These are phyloP conservation scores for Mormyrus iriodes DNA, from an alignment of 2,113 vertebrate species.

Conservation along the genomic window DNA sequence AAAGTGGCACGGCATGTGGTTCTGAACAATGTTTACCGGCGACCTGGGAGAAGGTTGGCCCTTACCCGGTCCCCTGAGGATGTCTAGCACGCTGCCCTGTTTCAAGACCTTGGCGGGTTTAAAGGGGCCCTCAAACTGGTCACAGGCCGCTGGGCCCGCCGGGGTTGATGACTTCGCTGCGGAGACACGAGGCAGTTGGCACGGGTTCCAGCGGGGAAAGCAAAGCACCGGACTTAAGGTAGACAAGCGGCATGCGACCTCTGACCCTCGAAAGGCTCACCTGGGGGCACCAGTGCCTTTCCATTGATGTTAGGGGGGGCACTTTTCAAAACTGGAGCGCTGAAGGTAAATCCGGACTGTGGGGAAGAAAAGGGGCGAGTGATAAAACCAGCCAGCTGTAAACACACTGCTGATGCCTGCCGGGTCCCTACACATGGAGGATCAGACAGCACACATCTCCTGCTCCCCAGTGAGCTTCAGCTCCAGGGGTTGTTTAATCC, in stretches of 20 bases:
- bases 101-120: constrained; percentile 81
- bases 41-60: neutral
- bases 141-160: constrained; percentile 54
- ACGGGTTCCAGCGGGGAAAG: neutral
- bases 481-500: neutral
- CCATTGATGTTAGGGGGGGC: constrained; percentile 61
- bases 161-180: constrained; percentile 43
- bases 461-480: neutral
- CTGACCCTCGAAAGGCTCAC: constrained; percentile 47
- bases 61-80: constrained; percentile 85
- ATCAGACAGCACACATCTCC: neutral
- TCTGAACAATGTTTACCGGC: neutral
- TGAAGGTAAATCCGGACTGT: constrained; percentile 87
- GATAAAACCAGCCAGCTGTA: neutral
- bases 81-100: constrained; percentile 89
- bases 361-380: neutral
- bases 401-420: neutral
- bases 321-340: constrained; percentile 80
- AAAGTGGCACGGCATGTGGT: neutral
- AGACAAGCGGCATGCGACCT: neutral
- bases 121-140: constrained; percentile 67
- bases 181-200: constrained; percentile 1
- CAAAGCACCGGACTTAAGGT: neutral
- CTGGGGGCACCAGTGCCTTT: constrained; percentile 54
- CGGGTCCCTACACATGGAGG: neutral